Evolutionary conservation across 1,140 invertebrate species (phyloP), one percentile per base, ranked within the genome.

Genomic region (Sipha flava): DNA sequence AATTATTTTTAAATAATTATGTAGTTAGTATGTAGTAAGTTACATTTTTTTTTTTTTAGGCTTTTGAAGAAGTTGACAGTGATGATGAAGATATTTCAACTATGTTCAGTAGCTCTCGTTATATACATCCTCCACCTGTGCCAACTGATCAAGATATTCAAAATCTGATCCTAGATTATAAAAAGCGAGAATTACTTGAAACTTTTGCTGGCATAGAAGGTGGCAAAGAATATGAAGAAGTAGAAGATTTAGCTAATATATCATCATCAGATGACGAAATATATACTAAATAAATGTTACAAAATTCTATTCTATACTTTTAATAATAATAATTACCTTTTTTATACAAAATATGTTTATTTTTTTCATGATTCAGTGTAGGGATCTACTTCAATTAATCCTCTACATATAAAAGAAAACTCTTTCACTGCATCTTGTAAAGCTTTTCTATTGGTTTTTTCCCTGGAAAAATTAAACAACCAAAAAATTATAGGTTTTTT

Each of bases 351-450:
- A 37, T 18, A 9, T 37, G 14, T 23, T 18, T 18, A 54, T 37
- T 0, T 26, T 57, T 40, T 43, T 68, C 6, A 57, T 40, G 0
- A 23, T 75, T 75, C 52, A 43, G 34, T 10, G 23, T 73, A 23
- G 18, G 49, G 37, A 77, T 77, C 73, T 57, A 77, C 23, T 77
- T 59, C 34, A 59, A 87, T 84, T 49, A 89, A 82, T 34, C 88
- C 88, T 68, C 87, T 84, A 82, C 89, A 91, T 10, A 88, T 83
- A 16, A 90, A 82, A 40, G 88, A 87, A 81, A 90, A 91, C 64
- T 89, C 87, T 81, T 86, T 87, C 2, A 90, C 84, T 10, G 84
- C 85, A 43, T 90, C 88, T 81, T 86, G 86, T 12, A 90, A 81
- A 80, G 86, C 87, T 21, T 85, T 81, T 82, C 89, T 90, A 81